Evolutionary conservation across 2,888 invertebrate genomes (phyloP).

Genomic region (Rotaria sp.): DNA sequence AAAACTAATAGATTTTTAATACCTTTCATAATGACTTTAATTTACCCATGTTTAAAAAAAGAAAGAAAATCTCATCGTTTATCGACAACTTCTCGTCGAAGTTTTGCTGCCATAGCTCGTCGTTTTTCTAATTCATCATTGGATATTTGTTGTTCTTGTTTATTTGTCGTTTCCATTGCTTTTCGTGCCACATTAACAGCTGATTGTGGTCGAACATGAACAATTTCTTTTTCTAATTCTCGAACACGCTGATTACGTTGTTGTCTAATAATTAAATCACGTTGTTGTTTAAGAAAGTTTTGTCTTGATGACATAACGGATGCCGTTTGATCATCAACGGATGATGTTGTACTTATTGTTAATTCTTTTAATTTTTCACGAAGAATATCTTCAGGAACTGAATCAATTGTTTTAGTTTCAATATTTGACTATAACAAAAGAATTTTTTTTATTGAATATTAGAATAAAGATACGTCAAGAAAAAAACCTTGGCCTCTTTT

Average conservation of each 20-base stretch:
- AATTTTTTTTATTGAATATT: neutral
- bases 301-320: neutral
- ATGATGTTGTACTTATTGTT: neutral
- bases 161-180: neutral
- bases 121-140: neutral
- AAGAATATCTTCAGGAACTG: neutral
- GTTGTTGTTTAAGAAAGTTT: neutral
- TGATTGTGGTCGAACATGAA: neutral
- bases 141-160: neutral
- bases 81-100: neutral
- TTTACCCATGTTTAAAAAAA: neutral
- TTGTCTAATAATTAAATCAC: constrained; percentile 9
- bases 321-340: neutral
- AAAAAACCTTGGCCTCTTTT: neutral
- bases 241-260: neutral
- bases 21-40: no score
- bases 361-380: constrained; percentile 24
- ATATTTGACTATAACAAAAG: neutral
- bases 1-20: no score
- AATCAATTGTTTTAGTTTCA: neutral
- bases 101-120: neutral
- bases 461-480: neutral
- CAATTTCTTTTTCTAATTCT: neutral
- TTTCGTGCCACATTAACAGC: neutral
- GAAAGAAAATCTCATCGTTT: neutral